A percentile compares a stretch with the other conserved stretches of the same genome.
phyloP scores from a whole-genome alignment of 2,888 invertebrate species.

The Megamerina dolium region DNA sequence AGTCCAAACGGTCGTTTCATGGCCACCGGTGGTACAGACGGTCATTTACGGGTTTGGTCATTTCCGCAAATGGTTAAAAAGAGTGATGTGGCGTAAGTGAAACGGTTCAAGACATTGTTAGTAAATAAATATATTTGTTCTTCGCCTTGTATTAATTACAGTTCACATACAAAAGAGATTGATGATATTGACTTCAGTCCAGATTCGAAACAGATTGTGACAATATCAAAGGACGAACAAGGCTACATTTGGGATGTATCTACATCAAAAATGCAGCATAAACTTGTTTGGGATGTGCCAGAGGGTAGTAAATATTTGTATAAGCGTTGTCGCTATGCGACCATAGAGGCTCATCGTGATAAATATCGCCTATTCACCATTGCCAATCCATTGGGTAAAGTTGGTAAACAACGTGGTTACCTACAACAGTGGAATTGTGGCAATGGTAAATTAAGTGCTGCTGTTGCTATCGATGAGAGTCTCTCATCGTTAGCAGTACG shows the following conservation, averaged over 20 bases:
- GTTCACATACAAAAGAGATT: slow-evolving; percentile 82
- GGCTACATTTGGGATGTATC: slow-evolving; percentile 73
- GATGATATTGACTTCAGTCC: slow-evolving; percentile 91
- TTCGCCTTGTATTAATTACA: slow-evolving; percentile 15
- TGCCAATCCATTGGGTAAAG: slow-evolving; percentile 70
- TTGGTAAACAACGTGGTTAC: slow-evolving; percentile 65
- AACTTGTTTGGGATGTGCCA: slow-evolving; percentile 70
- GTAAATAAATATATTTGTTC: background rate
- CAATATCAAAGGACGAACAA: slow-evolving; percentile 82
- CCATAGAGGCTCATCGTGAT: slow-evolving; percentile 62
- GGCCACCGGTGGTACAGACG: slow-evolving; percentile 90
- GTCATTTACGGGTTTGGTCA: slow-evolving; percentile 79
- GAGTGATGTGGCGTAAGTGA: slow-evolving; percentile 56
- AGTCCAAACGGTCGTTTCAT: slow-evolving; percentile 71
- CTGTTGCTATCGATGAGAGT: slow-evolving; percentile 64
- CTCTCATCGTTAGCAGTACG: slow-evolving; percentile 79
- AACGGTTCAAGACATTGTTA: background rate
- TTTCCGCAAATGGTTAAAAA: slow-evolving; percentile 73
- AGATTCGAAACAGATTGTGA: slow-evolving; percentile 67
- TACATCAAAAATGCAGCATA: slow-evolving; percentile 60
- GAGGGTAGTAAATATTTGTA: slow-evolving; percentile 75
- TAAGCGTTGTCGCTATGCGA: slow-evolving; percentile 74
- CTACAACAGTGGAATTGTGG: slow-evolving; percentile 73
- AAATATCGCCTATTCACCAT: slow-evolving; percentile 68
- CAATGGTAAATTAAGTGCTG: slow-evolving; percentile 56